These are phyloP conservation scores for Rotaria sp. DNA, from an alignment of 2,888 invertebrate genomes.

Conservation along the genomic window DNA sequence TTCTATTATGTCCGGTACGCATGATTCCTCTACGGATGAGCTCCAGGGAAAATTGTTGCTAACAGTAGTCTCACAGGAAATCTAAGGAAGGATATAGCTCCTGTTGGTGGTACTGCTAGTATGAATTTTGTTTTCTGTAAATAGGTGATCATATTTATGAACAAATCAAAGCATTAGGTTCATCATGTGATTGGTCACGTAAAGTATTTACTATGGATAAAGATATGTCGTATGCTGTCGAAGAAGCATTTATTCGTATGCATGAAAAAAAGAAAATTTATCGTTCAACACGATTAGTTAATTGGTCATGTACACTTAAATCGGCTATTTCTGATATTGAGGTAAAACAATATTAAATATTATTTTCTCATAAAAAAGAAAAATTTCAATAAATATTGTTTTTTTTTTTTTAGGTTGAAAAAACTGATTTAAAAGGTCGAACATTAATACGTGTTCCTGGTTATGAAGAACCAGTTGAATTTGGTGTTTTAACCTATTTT, in stretches of 20 bases:
- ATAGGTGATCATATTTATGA: slow-evolving; percentile 64
- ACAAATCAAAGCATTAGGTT: slow-evolving; percentile 78
- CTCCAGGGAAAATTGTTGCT: too few species aligned
- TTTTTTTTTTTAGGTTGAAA: slow-evolving; percentile 61
- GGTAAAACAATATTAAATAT: slow-evolving; percentile 52
- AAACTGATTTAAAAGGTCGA: slow-evolving; percentile 75
- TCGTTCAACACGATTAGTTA: slow-evolving; percentile 83
- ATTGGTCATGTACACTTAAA: slow-evolving; percentile 93
- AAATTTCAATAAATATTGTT: slow-evolving; percentile 59
- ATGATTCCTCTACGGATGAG: too few species aligned
- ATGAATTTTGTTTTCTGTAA: slow-evolving; percentile 31
- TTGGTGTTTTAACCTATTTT: slow-evolving; percentile 83
- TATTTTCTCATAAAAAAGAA: too few species aligned
- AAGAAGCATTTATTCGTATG: slow-evolving; percentile 80
- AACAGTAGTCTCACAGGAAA: too few species aligned
- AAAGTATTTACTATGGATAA: slow-evolving; percentile 94
- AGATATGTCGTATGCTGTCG: slow-evolving; percentile 45
- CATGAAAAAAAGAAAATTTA: slow-evolving; percentile 84
- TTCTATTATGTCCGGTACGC: too few species aligned
- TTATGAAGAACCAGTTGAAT: slow-evolving; percentile 78
- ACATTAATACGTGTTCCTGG: slow-evolving; percentile 83
- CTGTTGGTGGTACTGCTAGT: too few species aligned
- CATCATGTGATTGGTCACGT: slow-evolving; percentile 87
- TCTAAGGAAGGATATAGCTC: too few species aligned
- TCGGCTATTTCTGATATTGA: slow-evolving; percentile 98